Base-by-base conservation (phyloP, 30 jellyfish, hydroid and myxozoan genomes). In the Sanderia malayensis region DNA sequence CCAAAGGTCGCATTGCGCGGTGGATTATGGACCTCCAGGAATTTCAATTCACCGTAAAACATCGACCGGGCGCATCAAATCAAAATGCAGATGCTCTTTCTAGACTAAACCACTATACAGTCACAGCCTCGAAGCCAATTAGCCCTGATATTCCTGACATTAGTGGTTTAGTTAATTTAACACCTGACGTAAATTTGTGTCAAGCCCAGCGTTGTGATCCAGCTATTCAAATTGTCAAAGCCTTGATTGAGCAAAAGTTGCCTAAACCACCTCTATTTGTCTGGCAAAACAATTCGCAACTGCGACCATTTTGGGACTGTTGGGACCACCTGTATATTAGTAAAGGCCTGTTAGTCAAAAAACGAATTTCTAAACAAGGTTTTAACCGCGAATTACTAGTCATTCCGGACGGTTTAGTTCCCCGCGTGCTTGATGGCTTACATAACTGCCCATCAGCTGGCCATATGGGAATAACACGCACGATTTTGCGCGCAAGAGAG, bases 1-100 rank as follows among this genome's bases (percentile, higher is more conserved):
- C 78, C n/a, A 74, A 58, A 37, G 86, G 86, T 31, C 76, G 86
- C 15, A 15, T 59, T 4, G 86, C 67, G 18, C 31, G 77, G 29
- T 74, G 86, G 86, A 44, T 59, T 31, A 58, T 74, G 78, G 67
- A 55, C 25, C 67, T 58, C 20, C 78, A 74, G 28, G 78, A 74
- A 44, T 74, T 26, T 59, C 47, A 74, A 9, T 74, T 74, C 28
- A 29, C 63, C 24, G 34, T 74, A 22, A 27, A 55, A 26, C 80
- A 74, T 34, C 30, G 86, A 49, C 79, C 65, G 10, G 86, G 86
- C 37, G 20, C 31, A 20, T 8, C 76, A 2, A 74, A 74, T 74
- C 47, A 47, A 28, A 71, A 71, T 71, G 74, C 84, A 4, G 84
- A 71, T 55, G 84, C 84, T 4, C 61, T 55, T 28, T 46, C 34